Base-by-base conservation (phyloP, 1,140 invertebrate genomes). In the Tetragnatha versicolor region DNA sequence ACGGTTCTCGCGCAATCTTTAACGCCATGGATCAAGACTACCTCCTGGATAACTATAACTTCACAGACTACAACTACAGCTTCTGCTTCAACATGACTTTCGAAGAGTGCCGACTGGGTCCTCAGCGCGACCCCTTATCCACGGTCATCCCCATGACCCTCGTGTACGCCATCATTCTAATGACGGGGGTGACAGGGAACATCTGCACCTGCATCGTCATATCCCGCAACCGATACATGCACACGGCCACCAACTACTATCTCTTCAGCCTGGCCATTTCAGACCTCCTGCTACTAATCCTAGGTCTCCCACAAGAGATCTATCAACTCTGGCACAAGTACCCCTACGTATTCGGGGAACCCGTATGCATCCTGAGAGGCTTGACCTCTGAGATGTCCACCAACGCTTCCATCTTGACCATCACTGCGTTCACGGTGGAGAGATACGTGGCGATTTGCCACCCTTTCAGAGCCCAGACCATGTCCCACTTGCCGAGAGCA, bases 391-490 rank as follows among this genome's bases (percentile, higher is more conserved):
- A 98, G 84, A 95, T 93, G 5, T 95, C 94, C 0, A 93, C 94
- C 4, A 96, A 97, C 85, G 95, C 96, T 0, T 96, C 95, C 0
- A 93, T 98, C 0, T 88, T 98, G 58, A 95, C 93, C 9, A 96
- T 96, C 55, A 94, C 93, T 0, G 93, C 94, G 3, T 98, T 98
- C 86, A 98, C 96, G 0, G 90, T 97, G 3, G 97, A 98, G 85
- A 86, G 96, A 66, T 98, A 98, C 85, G 90, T 98, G 25, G 95
- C 95, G 9, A 97, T 98, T 81, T 97, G 95, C 85, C 92, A 96
- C 85, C 95, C 96, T 0, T 92, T 97, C 80, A 86, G 93, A 79
- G 84, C 77, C 81, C 85, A 17, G 86, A 85, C 84, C 33, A 83
- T 87, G 66, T 85, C 86, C 0, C 83, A 83, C 22, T 81, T 87